Evolutionary conservation across 1,140 invertebrate genomes (phyloP).

Genomic region (Pseudomyrmex dendroicus): DNA sequence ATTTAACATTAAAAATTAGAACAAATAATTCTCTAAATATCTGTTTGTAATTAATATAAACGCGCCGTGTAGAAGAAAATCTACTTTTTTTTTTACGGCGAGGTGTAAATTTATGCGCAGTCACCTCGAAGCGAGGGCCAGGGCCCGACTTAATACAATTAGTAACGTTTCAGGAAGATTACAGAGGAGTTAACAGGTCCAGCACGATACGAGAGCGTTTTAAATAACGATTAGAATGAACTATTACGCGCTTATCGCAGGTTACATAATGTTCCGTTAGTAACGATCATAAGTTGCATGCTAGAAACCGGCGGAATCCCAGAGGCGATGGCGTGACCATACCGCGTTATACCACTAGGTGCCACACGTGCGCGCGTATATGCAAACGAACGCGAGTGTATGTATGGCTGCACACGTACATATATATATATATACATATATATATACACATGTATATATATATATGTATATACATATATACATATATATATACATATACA

Average conservation of each 20-base stretch:
- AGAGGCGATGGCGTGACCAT: constrained; percentile 70
- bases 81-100: constrained; percentile 2
- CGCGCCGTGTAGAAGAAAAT: background rate
- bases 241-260: constrained; percentile 76
- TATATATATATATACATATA: too few species aligned
- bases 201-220: constrained; percentile 73
- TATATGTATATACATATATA: background rate
- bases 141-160: constrained; percentile 67
- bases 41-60: background rate
- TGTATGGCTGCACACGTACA: too few species aligned
- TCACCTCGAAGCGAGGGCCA: background rate
- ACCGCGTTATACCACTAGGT: constrained; percentile 59
- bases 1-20: constrained; percentile 41
- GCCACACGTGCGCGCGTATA: constrained; percentile 39
- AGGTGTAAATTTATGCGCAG: constrained; percentile 43
- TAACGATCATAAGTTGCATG: constrained; percentile 78
- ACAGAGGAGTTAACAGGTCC: constrained; percentile 74
- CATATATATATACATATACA: background rate
- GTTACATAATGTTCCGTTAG: constrained; percentile 78
- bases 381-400: background rate
- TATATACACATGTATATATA: background rate
- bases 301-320: constrained; percentile 66
- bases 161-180: constrained; percentile 71
- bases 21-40: constrained; percentile 35
- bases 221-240: constrained; percentile 80